These are phyloP conservation scores for Thera obeliscata DNA, from an alignment of 2,888 invertebrate species.

Conservation along the genomic window DNA sequence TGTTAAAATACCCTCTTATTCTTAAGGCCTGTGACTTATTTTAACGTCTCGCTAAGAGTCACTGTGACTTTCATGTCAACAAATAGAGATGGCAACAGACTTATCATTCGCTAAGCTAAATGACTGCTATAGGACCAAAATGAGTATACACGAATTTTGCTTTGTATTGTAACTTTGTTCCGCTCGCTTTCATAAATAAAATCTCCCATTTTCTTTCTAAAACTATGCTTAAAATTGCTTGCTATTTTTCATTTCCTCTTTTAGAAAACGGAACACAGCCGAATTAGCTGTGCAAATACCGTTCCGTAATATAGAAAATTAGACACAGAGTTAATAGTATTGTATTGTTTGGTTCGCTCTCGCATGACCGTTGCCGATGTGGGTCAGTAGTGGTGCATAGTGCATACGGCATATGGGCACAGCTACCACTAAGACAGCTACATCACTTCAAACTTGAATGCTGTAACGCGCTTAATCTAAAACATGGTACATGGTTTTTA, in stretches of 20 bases:
- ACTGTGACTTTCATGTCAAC: too few species aligned
- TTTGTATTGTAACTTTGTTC: too few species aligned
- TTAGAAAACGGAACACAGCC: slow-evolving; percentile 22
- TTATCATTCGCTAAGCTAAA: too few species aligned
- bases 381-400: slow-evolving; percentile 54
- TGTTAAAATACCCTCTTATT: too few species aligned
- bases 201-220: background rate
- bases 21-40: too few species aligned
- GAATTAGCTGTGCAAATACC: slow-evolving; percentile 50
- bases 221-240: background rate
- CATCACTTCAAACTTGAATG: slow-evolving; percentile 1
- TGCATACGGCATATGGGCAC: slow-evolving; percentile 31
- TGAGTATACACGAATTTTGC: too few species aligned
- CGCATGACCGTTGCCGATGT: slow-evolving; percentile 49
- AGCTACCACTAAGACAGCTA: slow-evolving; percentile 6
- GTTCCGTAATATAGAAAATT: slow-evolving; percentile 56
- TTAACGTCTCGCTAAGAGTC: too few species aligned
- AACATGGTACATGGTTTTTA: too few species aligned
- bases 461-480: too few species aligned
- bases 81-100: too few species aligned
- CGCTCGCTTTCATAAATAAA: too few species aligned
- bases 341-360: slow-evolving; percentile 59
- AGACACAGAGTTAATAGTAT: slow-evolving; percentile 52
- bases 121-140: too few species aligned
- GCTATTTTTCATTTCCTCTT: background rate